A percentile compares a stretch with the other conserved stretches of the same genome.
phyloP scores from a whole-genome alignment of 2,797 vertebrate species.

The Eidolon dupreanum region DNA sequence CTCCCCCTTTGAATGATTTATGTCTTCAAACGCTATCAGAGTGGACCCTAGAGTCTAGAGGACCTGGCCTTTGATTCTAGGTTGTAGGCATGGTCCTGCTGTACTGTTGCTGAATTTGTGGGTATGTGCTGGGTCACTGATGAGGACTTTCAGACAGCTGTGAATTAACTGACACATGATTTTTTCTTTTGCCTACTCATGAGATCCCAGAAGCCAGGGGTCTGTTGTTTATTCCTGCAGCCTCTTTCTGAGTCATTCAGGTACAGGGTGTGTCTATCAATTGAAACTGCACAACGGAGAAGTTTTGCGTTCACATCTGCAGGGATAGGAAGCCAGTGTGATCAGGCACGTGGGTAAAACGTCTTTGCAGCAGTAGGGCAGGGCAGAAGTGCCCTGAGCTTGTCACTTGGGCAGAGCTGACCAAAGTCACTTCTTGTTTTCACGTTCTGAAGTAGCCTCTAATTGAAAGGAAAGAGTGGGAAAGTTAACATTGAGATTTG shows the following conservation, averaged over 20 bases:
- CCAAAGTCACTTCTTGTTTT: background rate
- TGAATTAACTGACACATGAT: conserved; percentile 55
- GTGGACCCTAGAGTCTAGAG: background rate
- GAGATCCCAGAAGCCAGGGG: conserved; percentile 63
- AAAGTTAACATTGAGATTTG: background rate
- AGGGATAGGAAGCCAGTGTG: background rate
- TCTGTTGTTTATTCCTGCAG: conserved; percentile 71
- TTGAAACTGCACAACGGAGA: conserved; percentile 69
- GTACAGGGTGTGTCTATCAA: conserved; percentile 83
- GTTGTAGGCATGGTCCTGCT: background rate
- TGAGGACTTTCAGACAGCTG: background rate
- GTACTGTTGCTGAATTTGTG: background rate
- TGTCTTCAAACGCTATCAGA: background rate
- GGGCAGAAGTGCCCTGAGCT: background rate
- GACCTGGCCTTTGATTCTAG: background rate
- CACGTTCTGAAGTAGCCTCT: background rate
- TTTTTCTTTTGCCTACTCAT: conserved; percentile 63
- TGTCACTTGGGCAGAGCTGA: background rate
- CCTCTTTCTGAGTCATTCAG: conserved; percentile 85
- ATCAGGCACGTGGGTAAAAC: background rate
- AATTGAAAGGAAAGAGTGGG: background rate
- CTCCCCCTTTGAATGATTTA: background rate
- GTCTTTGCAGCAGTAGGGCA: background rate
- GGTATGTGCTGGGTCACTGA: background rate
- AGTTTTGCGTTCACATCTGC: conserved; percentile 65